Conservation (phyloP, 2,888 invertebrate species). For the Lottia gigantea region DNA sequence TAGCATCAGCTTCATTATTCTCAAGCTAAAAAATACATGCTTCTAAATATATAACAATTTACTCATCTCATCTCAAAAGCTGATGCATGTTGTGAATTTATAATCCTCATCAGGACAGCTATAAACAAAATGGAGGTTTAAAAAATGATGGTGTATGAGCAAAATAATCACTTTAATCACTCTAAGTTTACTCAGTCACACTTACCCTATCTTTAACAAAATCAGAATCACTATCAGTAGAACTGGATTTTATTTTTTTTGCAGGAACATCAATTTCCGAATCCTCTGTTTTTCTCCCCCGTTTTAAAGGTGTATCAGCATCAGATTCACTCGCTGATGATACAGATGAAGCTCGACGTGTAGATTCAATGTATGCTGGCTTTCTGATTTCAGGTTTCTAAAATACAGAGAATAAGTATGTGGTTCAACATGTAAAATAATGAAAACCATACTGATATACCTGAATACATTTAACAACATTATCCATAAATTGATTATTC, state of each 20-base stretch:
- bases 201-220: neutral
- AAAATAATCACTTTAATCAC: too few species aligned
- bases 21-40: constrained; percentile 14
- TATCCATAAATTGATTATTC: too few species aligned
- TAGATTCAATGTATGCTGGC: constrained; percentile 1
- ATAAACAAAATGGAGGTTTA: too few species aligned
- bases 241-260: constrained; percentile 18
- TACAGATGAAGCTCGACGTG: constrained; percentile 13
- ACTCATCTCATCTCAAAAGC: too few species aligned
- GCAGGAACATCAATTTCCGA: constrained; percentile 14
- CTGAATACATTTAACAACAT: too few species aligned
- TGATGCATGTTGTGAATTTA: too few species aligned
- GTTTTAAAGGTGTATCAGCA: constrained; percentile 5
- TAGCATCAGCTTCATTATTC: constrained; percentile 35
- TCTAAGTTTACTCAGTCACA: too few species aligned
- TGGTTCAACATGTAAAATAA: too few species aligned
- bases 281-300: constrained; percentile 8
- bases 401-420: neutral
- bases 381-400: constrained; percentile 2
- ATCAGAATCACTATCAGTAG: constrained; percentile 17
- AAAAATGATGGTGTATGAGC: too few species aligned
- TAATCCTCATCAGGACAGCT: too few species aligned
- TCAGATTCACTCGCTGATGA: constrained; percentile 21
- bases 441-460: too few species aligned
- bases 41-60: too few species aligned